A percentile compares a stretch with the other conserved stretches of the same genome.
phyloP scores from a whole-genome alignment of 2,797 vertebrate species.

The Notamacropus eugenii region DNA sequence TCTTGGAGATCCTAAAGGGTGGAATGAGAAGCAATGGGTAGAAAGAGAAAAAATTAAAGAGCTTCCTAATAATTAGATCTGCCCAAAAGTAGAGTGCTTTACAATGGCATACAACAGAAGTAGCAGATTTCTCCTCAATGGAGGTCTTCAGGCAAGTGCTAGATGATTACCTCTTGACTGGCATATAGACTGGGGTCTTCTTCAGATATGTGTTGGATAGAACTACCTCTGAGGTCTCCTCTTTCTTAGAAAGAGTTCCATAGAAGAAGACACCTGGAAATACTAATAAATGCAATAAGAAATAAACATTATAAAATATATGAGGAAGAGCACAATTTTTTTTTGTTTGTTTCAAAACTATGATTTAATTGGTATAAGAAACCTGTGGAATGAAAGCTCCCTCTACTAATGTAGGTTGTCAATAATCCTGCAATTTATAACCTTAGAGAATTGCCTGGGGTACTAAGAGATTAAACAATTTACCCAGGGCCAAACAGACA shows the following conservation, averaged over 20 bases:
- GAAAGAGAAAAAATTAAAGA: neutral
- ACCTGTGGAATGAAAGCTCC: neutral
- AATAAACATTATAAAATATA: neutral
- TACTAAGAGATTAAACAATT: neutral
- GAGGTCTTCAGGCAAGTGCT: neutral
- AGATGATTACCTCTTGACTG: neutral
- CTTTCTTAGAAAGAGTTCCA: neutral
- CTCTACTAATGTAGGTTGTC: neutral
- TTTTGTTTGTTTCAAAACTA: neutral
- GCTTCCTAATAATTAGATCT: neutral
- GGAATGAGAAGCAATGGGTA: neutral
- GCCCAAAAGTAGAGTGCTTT: neutral
- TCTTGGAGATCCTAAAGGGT: neutral
- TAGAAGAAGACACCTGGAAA: neutral
- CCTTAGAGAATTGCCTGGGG: neutral
- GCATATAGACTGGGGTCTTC: neutral
- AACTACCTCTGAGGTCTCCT: neutral
- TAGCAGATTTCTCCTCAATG: neutral
- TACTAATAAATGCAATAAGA: neutral
- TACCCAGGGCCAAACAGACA: neutral
- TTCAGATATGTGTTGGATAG: neutral
- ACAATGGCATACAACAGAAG: neutral
- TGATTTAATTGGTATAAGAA: neutral
- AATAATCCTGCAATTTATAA: neutral
- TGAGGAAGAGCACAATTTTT: neutral